Base-by-base conservation (phyloP, 2,113 vertebrate species). In the Elephas maximus region DNA sequence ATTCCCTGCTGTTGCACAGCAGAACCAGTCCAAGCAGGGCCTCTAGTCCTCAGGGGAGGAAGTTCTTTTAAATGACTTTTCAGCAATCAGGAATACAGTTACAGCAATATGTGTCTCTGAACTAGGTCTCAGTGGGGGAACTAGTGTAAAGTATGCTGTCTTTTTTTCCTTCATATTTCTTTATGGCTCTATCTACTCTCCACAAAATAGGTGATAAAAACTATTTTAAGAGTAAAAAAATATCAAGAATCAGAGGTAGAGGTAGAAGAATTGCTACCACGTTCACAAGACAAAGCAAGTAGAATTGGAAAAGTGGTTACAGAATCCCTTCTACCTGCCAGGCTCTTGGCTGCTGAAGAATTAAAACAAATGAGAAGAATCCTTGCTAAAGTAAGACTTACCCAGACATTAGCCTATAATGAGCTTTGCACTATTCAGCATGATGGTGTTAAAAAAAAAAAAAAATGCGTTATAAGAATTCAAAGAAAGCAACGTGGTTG, bases 11-110 rank as follows among this genome's bases (percentile, higher is more conserved):
- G 21, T 71, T 74, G 53, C 4, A 37, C n/a, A 94, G 41, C 17
- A 67, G 9, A 80, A 7, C n/a, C 37, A 44, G 60, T 6, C 24
- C 15, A 44, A 41, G 44, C 21, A 92, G 28, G 91, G 20, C 5
- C 65, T 94, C 60, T 5, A 24, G n/a, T 93, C 83, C n/a, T 45
- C 20, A 57, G 0, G 0, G 41, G 8, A 67, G 71, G 28, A 2
- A 63, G 92, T 96, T 85, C n/a, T 88, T 78, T 69, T 30, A 88
- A 93, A 65, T 9, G 21, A 9, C 1, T 18, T 76, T 95, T 76
- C 1, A 65, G 20, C 45, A 83, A 92, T 93, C 37, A 73, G 33
- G 37, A 67, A 67, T 30, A 28, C 7, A 88, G 48, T 89, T 63
- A 44, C 20, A 90, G 24, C 26, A 93, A 86, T 69, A 85, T 71